Evolutionary conservation across 2,113 vertebrate genomes (phyloP).

Genomic region (Bombycilla garrulus): DNA sequence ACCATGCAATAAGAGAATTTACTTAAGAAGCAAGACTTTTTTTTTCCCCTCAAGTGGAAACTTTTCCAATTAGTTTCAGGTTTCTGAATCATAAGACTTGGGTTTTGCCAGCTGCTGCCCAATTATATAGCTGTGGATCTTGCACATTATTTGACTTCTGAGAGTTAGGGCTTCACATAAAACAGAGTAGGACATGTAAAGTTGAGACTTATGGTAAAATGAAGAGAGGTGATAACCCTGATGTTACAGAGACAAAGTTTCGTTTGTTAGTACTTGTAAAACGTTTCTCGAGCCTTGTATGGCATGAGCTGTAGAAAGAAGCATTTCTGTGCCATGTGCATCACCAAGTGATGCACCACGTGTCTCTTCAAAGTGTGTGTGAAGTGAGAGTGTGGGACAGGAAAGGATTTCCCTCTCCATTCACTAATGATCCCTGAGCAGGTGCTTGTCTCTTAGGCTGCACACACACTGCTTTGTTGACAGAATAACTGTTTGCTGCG

Average conservation of each 20-base stretch:
- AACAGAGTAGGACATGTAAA: neutral
- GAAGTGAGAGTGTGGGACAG: neutral
- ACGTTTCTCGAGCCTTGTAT: neutral
- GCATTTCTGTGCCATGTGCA: neutral
- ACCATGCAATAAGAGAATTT: neutral
- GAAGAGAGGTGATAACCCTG: neutral
- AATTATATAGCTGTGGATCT: neutral
- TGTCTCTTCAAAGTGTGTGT: neutral
- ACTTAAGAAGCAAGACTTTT: neutral
- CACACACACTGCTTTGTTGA: neutral
- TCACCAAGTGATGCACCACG: neutral
- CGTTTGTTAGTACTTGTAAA: neutral
- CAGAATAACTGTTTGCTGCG: neutral
- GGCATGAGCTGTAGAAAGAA: neutral
- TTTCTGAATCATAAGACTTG: neutral
- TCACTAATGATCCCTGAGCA: slow-evolving; percentile 13
- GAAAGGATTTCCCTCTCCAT: neutral
- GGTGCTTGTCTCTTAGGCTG: neutral
- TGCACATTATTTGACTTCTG: neutral
- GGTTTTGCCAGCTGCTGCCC: neutral
- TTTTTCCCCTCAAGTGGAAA: neutral
- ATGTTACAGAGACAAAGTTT: neutral
- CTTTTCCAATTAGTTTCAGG: neutral
- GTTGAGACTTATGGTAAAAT: neutral
- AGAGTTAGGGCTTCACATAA: neutral